Evolutionary conservation across 2,888 invertebrate species (phyloP), one percentile per base, ranked within the genome.

Genomic region (Aquatica leii): DNA sequence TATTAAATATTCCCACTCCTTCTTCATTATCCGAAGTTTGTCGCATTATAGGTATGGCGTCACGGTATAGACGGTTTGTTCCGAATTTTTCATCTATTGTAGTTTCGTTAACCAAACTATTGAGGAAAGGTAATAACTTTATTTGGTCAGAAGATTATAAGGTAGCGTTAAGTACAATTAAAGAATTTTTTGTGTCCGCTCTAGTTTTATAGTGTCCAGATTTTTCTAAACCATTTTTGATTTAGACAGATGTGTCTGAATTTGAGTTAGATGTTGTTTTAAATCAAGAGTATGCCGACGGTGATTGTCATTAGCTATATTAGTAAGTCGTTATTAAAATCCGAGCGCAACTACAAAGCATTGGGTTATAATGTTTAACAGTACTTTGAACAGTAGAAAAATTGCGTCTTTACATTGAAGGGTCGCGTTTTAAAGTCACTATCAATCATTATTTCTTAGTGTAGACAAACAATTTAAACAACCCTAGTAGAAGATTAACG

Each of bases 1-100:
- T 41, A 37, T 3, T 57, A 69, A 0, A 9, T 0, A 60, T 66
- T 9, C 62, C 62, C 1, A 8, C 51, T 9, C 73, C 72, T 4
- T 59, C 46, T 24, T 65, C 40, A 8, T 59, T 68, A 2, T 59
- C 37, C 20, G 65, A 71, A 34, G 59, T 70, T 17, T 43, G 65
- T 14, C 34, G 62, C 11, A 17, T 72, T 9, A 34, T 72, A 14
- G 69, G 69, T 15, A 67, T 65, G 61, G 57, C 64, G 5, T 55
- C 58, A 3, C 68, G 70, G 67, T 65, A 68, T 18, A 46, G 66
- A 4, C 12, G 62, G 3, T 69, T 69, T 50, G 21, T 66, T 6
- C 60, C 65, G 1, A 37, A 65, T 40, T 65, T 67, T 53, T 59
- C 62, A 0, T 21, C 59, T 4, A 8, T 63, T 1, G 48, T 60